Percentiles rank a stretch among this genome's conserved stretches.
These are phyloP conservation scores for Rhizoglyphus robini DNA, from an alignment of 1,140 invertebrate species.

Conservation along the genomic window DNA sequence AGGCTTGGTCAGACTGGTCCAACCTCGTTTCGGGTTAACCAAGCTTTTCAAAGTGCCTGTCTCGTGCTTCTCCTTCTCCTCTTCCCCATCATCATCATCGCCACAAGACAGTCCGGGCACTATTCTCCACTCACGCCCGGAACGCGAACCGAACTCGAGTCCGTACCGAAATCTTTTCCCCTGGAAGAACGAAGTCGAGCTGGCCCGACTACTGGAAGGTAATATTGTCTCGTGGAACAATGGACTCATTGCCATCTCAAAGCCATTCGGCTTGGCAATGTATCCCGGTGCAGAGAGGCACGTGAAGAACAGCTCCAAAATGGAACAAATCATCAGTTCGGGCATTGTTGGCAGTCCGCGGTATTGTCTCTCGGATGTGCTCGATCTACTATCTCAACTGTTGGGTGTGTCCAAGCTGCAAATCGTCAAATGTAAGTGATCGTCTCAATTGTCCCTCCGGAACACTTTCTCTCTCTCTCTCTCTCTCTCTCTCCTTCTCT, in stretches of 20 bases:
- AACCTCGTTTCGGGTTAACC: no score
- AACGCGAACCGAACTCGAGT: no score
- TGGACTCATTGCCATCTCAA: conserved; percentile 18
- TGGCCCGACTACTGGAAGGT: neutral
- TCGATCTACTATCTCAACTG: neutral
- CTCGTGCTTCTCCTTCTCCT: no score
- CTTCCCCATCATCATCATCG: no score
- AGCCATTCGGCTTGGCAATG: conserved; percentile 22
- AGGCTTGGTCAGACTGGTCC: no score
- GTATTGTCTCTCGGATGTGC: conserved; percentile 17
- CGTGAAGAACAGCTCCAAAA: neutral
- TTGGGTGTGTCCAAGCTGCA: neutral
- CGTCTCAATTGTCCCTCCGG: neutral
- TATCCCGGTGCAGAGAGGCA: conserved; percentile 1
- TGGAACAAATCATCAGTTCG: conserved; percentile 1
- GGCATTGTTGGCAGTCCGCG: conserved; percentile 12
- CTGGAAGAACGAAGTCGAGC: conserved; percentile 16
- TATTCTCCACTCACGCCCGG: no score
- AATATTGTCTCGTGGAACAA: conserved; percentile 20
- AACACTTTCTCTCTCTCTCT: no score
- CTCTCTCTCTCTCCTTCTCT: no score
- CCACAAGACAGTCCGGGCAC: no score
- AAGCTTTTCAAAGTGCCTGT: no score
- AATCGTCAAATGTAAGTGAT: conserved; percentile 6
- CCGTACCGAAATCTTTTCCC: conserved; percentile 17